Evolutionary conservation across 92 coral and sea anemone species (phyloP).

Genomic region (Metridium senile): DNA sequence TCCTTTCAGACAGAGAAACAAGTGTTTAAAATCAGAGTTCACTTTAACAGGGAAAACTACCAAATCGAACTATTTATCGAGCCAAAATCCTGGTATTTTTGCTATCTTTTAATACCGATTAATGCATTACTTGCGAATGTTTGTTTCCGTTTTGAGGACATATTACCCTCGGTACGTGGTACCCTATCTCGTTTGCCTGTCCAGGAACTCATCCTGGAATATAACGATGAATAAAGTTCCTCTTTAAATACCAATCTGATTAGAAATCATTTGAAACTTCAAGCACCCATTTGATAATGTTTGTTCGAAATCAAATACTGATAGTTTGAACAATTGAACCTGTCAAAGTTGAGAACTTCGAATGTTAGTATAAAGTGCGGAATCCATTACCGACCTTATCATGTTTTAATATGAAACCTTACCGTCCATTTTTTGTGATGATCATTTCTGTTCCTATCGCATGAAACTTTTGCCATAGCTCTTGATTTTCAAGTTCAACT

Average conservation of each 20-base stretch:
- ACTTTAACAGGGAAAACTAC: background rate
- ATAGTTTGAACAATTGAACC: constrained; percentile 15
- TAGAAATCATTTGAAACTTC: background rate
- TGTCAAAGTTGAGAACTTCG: constrained; percentile 21
- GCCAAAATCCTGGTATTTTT: background rate
- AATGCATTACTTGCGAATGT: background rate
- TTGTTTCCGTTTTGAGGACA: constrained; percentile 1
- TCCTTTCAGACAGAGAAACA: background rate
- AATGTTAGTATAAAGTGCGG: background rate
- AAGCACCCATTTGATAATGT: background rate
- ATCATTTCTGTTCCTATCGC: constrained; percentile 91
- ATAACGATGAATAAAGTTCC: background rate
- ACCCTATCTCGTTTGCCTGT: background rate
- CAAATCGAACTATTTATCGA: background rate
- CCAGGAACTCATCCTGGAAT: constrained; percentile 20
- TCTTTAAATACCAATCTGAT: background rate
- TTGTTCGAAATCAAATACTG: constrained; percentile 1
- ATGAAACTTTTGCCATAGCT: constrained; percentile 91
- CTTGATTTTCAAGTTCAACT: constrained; percentile 84
- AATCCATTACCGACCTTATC: constrained; percentile 18
- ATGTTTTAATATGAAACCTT: constrained; percentile 15
- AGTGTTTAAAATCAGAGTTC: background rate
- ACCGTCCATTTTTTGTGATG: constrained; percentile 93
- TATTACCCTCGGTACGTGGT: background rate
- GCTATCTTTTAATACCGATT: background rate